phyloP scores from a whole-genome alignment of 2,113 vertebrate species.

The Chloropsis cyanopogon region DNA sequence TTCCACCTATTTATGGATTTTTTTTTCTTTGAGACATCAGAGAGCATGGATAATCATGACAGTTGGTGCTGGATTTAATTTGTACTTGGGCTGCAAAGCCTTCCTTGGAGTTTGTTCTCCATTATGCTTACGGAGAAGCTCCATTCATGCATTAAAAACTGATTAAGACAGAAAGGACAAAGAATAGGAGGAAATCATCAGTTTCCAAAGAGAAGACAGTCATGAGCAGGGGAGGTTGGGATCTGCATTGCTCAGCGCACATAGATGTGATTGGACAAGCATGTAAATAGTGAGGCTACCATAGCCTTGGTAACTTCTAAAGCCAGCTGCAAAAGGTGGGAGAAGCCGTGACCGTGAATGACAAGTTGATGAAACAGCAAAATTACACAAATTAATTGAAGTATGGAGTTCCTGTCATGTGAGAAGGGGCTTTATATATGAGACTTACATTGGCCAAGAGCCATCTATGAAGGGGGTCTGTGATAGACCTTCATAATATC shows the following conservation, averaged over 20 bases:
- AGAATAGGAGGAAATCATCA: neutral
- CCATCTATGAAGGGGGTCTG: neutral
- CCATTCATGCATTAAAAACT: neutral
- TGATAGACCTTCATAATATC: neutral
- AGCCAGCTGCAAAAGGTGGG: neutral
- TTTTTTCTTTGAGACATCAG: neutral
- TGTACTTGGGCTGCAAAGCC: neutral
- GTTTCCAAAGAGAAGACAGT: neutral
- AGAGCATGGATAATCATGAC: neutral
- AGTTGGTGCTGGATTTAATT: neutral
- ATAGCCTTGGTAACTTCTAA: neutral
- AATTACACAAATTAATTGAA: neutral
- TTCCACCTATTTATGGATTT: neutral
- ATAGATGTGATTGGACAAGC: neutral
- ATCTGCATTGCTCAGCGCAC: neutral
- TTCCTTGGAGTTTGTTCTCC: neutral
- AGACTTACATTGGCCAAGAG: neutral
- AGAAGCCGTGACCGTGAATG: neutral
- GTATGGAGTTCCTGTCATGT: neutral
- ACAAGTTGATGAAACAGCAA: neutral
- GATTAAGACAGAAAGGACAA: neutral
- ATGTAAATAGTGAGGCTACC: neutral
- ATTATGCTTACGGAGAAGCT: neutral
- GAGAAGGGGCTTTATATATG: neutral
- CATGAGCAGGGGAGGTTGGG: neutral